Evolutionary conservation across 2,888 invertebrate species (phyloP).

Genomic region (Pseudococcus longispinus): DNA sequence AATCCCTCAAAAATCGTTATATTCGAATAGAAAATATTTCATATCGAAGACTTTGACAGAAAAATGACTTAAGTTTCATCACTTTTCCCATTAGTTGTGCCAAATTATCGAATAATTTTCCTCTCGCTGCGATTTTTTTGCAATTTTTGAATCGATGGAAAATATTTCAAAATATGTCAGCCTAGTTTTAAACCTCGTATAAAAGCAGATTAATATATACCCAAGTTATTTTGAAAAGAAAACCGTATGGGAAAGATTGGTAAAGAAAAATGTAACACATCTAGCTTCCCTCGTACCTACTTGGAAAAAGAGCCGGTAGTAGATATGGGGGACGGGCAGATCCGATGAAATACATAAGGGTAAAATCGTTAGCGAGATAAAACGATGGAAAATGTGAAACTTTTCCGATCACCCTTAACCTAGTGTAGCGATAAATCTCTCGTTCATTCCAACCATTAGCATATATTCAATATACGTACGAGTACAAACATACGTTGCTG

Average conservation of each 20-base stretch:
- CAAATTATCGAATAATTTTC: too few species aligned
- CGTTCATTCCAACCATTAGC: constrained; percentile 17
- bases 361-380: constrained; percentile 1
- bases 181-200: background rate
- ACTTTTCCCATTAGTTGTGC: too few species aligned
- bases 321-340: background rate
- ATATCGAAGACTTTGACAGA: too few species aligned
- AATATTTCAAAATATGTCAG: background rate
- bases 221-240: background rate
- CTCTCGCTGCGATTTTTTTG: too few species aligned
- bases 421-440: constrained; percentile 9
- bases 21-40: too few species aligned
- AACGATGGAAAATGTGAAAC: constrained; percentile 11
- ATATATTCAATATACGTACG: constrained; percentile 5
- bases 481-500: background rate
- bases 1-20: too few species aligned
- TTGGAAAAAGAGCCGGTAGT: background rate
- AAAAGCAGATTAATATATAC: background rate
- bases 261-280: background rate
- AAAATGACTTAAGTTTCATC: too few species aligned
- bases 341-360: background rate
- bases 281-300: background rate
- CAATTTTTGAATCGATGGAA: background rate
- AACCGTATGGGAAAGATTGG: background rate
- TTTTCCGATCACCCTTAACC: constrained; percentile 22